A percentile compares a stretch with the other conserved stretches of the same genome.
Evolutionary conservation across 2,113 vertebrate genomes (phyloP).

Genomic region (Phrynosoma platyrhinos): DNA sequence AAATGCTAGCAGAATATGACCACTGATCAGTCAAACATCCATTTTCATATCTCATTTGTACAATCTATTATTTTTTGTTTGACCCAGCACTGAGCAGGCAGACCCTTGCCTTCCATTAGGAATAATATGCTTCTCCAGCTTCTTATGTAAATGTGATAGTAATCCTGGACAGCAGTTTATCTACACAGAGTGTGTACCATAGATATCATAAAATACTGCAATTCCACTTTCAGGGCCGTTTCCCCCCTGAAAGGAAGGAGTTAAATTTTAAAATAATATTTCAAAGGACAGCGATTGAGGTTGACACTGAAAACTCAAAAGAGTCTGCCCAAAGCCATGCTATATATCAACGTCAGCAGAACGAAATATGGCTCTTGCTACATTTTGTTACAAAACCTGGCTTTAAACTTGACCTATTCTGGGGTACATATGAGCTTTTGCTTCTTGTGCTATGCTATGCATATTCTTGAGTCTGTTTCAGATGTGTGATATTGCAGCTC

Average conservation of each 20-base stretch:
- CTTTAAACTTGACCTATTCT: constrained; percentile 18
- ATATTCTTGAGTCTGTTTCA: background rate
- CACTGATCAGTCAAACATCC: too few relatives aligned
- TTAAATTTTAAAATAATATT: constrained; percentile 37
- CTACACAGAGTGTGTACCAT: background rate
- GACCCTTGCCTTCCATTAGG: too few relatives aligned
- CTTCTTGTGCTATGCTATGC: background rate
- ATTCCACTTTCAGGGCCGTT: too few relatives aligned
- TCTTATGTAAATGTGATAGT: background rate
- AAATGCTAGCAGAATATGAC: too few relatives aligned
- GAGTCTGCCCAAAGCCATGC: background rate
- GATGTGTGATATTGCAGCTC: background rate
- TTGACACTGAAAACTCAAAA: constrained; percentile 29
- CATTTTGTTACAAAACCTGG: background rate
- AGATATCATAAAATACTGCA: background rate
- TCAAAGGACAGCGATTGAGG: constrained; percentile 15
- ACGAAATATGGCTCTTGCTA: constrained; percentile 21
- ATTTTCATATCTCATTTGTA: too few relatives aligned
- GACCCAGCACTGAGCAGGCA: too few relatives aligned
- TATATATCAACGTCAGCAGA: background rate
- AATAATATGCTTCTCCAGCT: too few relatives aligned
- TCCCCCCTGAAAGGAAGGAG: background rate
- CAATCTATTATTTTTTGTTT: too few relatives aligned
- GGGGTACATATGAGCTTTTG: background rate
- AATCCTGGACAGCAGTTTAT: background rate